phyloP scores from a whole-genome alignment of 1,140 invertebrate genomes.

The Micrasema minimum region DNA sequence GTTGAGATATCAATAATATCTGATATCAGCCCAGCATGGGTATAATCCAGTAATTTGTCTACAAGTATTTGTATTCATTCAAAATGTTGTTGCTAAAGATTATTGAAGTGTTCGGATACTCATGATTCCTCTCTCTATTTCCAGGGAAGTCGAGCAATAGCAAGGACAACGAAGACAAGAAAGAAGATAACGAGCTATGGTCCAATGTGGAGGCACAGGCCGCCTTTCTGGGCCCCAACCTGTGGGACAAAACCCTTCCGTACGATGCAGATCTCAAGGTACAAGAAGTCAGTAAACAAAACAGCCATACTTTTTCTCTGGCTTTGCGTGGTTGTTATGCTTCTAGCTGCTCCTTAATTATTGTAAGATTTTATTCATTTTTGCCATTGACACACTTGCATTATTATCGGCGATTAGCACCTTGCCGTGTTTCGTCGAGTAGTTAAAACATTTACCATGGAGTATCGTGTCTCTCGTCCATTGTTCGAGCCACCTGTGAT shows the following conservation, averaged over 20 bases:
- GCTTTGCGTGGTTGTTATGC: conserved; percentile 57
- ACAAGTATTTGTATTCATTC: too few relatives aligned
- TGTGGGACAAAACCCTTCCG: conserved; percentile 92
- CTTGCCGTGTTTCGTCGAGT: conserved; percentile 10
- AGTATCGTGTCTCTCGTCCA: conserved; percentile 16
- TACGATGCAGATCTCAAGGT: conserved; percentile 95
- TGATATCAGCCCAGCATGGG: too few relatives aligned
- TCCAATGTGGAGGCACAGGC: conserved; percentile 87
- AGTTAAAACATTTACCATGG: not conserved
- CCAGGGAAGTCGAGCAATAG: conserved; percentile 72
- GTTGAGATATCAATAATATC: too few relatives aligned
- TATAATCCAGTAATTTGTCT: too few relatives aligned
- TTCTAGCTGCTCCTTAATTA: conserved; percentile 21
- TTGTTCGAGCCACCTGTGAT: not conserved
- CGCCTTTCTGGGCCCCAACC: conserved; percentile 91
- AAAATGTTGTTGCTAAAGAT: too few relatives aligned
- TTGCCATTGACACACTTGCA: conserved; percentile 37
- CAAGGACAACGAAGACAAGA: conserved; percentile 80
- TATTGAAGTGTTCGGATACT: too few relatives aligned
- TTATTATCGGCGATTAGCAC: conserved; percentile 14
- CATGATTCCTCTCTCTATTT: conserved; percentile 62
- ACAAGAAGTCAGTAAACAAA: conserved; percentile 73
- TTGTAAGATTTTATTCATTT: conserved; percentile 23
- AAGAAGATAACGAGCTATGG: conserved; percentile 87
- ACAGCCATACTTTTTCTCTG: conserved; percentile 60